Conservation (phyloP, 2,797 vertebrate species). For the Hylomyscus alleni region DNA sequence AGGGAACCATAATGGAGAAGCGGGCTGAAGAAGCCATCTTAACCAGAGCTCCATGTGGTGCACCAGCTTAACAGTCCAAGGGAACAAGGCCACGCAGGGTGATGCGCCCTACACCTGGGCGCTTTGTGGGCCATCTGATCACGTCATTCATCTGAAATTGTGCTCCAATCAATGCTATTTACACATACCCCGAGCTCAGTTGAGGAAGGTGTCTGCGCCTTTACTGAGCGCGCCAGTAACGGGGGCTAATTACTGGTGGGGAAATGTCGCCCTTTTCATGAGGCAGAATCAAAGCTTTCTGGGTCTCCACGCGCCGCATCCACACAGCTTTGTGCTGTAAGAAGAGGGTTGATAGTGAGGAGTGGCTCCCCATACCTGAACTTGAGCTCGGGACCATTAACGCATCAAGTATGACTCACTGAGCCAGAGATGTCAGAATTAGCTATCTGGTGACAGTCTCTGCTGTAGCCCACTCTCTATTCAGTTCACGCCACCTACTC, state of each 20-base stretch:
- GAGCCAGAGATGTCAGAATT: background rate
- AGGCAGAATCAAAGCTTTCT: background rate
- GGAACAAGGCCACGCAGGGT: background rate
- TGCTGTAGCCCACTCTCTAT: background rate
- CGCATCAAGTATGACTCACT: background rate
- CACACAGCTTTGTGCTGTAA: background rate
- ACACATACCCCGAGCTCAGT: background rate
- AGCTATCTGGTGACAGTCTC: background rate
- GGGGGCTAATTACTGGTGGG: rapidly evolving
- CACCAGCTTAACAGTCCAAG: background rate
- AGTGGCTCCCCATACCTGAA: background rate
- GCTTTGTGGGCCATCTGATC: constrained; percentile 73
- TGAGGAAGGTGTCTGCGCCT: background rate
- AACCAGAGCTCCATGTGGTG: background rate
- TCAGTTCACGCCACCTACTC: no score
- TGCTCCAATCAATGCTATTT: constrained; percentile 59
- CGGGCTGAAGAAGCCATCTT: background rate
- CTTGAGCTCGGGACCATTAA: background rate
- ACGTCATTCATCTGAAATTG: constrained; percentile 51
- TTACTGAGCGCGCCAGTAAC: background rate
- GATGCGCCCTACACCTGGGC: background rate
- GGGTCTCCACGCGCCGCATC: background rate
- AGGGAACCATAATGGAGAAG: background rate
- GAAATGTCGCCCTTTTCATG: constrained; percentile 46
- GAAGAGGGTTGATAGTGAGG: background rate